Percentiles rank a stretch among this genome's conserved stretches.
Evolutionary conservation across 2,888 invertebrate genomes (phyloP).

Genomic region (Volucella inflata): DNA sequence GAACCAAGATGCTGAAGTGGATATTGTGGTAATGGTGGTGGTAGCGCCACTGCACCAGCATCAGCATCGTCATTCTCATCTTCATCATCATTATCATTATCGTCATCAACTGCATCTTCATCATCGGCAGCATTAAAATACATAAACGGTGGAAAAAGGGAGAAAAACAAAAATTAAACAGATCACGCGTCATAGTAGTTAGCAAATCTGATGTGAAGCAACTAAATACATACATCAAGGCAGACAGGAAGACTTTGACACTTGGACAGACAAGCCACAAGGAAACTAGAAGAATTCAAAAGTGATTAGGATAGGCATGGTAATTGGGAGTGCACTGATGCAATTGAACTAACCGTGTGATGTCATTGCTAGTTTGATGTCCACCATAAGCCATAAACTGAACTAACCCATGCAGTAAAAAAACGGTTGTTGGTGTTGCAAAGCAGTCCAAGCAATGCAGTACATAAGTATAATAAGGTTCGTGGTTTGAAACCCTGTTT

Average conservation of each 20-base stretch:
- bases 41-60: slow-evolving; percentile 52
- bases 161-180: slow-evolving; percentile 21
- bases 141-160: slow-evolving; percentile 23
- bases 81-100: slow-evolving; percentile 39
- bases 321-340: neutral
- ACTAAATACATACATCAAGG: slow-evolving; percentile 32
- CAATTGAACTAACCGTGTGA: no score
- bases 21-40: slow-evolving; percentile 23
- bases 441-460: no score
- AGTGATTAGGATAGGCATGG: neutral
- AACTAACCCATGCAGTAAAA: no score
- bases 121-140: slow-evolving; percentile 45
- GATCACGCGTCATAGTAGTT: slow-evolving; percentile 46
- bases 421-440: no score
- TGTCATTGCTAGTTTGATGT: no score
- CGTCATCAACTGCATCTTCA: slow-evolving; percentile 4
- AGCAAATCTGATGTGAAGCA: slow-evolving; percentile 36
- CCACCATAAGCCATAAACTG: no score
- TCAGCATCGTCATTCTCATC: slow-evolving; percentile 33
- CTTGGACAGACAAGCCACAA: slow-evolving; percentile 7
- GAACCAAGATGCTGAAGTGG: slow-evolving; percentile 1
- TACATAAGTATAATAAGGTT: no score
- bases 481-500: no score
- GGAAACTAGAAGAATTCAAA: neutral
- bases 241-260: slow-evolving; percentile 38